These are phyloP conservation scores for Epinephelus lanceolatus DNA, from an alignment of 2,113 vertebrate species.

Conservation along the genomic window DNA sequence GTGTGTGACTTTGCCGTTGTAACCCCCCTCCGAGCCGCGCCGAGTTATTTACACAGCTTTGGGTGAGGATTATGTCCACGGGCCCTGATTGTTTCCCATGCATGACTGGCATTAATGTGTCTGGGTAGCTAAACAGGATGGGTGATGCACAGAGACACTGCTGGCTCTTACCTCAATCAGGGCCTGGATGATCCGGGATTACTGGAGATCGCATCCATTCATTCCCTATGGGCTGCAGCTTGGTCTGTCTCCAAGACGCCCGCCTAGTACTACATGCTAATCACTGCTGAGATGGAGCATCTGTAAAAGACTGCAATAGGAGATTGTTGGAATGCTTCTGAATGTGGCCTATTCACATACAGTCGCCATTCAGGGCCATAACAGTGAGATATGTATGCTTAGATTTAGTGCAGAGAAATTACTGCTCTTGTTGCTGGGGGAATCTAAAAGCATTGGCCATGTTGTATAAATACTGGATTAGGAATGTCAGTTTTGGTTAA, in stretches of 20 bases:
- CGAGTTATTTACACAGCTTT: constrained; percentile 75
- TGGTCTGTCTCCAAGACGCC: constrained; percentile 57
- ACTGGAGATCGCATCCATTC: constrained; percentile 65
- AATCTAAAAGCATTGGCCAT: background rate
- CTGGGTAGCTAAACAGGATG: constrained; percentile 68
- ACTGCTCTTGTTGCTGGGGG: background rate
- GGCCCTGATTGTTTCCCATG: constrained; percentile 72
- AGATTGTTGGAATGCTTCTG: constrained; percentile 11
- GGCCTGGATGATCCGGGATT: constrained; percentile 76
- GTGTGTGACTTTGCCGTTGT: constrained; percentile 56
- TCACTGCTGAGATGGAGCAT: constrained; percentile 53
- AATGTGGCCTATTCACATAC: background rate
- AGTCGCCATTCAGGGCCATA: background rate
- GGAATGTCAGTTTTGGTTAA: too few species aligned
- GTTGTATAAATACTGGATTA: constrained; percentile 13
- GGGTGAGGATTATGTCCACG: constrained; percentile 64
- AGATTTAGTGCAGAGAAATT: background rate
- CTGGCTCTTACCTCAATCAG: constrained; percentile 71
- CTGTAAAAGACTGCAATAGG: constrained; percentile 9
- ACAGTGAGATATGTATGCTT: background rate
- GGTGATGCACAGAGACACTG: constrained; percentile 61
- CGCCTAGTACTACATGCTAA: constrained; percentile 59
- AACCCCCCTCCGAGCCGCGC: constrained; percentile 48
- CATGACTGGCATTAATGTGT: constrained; percentile 77
- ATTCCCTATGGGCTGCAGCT: constrained; percentile 51